These are phyloP conservation scores for Chiloscyllium plagiosum DNA, from an alignment of 2,113 vertebrate species.

Conservation along the genomic window DNA sequence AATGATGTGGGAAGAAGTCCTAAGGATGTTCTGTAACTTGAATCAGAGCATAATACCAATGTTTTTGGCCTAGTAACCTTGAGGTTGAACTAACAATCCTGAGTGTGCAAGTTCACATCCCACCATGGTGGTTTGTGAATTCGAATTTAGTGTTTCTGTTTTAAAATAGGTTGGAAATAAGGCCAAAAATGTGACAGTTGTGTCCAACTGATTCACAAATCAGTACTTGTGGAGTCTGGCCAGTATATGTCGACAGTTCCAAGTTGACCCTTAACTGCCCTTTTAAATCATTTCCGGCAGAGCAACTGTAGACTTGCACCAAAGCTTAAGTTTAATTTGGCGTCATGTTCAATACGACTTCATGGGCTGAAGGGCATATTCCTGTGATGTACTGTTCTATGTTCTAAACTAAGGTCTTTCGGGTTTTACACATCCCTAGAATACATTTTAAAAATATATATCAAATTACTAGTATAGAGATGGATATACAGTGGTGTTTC, in stretches of 20 bases:
- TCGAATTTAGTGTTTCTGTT: not conserved
- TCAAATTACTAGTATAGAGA: too few relatives aligned
- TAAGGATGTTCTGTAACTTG: not conserved
- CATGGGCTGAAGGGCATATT: too few relatives aligned
- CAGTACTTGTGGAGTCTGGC: not conserved
- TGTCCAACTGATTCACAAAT: not conserved
- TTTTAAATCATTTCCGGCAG: not conserved
- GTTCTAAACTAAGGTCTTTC: not conserved
- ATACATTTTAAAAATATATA: not conserved
- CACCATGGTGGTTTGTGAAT: not conserved
- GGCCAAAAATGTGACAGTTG: not conserved
- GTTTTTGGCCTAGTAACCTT: not conserved
- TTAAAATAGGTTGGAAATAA: not conserved
- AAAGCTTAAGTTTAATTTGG: too few relatives aligned
- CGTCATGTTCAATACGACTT: too few relatives aligned
- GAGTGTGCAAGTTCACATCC: not conserved
- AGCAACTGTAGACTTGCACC: not conserved
- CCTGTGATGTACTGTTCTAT: too few relatives aligned
- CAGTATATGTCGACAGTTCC: not conserved
- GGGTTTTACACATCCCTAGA: not conserved
- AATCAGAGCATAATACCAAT: not conserved
- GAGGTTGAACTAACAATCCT: not conserved
- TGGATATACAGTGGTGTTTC: not conserved
- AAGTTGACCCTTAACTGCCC: not conserved
- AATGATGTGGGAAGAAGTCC: not conserved